Evolutionary conservation across 1,140 invertebrate genomes (phyloP), one percentile per base, ranked within the genome.

Genomic region (Penaeus vannamei): DNA sequence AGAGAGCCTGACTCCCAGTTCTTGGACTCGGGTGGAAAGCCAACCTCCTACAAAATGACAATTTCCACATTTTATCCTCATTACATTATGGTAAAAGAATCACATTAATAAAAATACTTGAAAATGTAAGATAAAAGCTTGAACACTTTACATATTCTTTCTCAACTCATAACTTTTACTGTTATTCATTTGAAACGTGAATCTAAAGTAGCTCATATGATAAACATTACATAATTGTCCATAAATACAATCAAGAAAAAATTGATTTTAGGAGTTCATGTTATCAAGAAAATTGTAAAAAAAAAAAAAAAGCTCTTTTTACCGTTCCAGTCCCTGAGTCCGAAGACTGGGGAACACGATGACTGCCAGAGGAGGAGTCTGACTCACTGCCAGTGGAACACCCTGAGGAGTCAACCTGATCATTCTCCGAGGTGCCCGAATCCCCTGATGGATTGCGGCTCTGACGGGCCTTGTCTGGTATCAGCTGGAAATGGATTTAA

Each of bases 241-340:
- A 53, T 53, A 17, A 53, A 53, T 17, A 17, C 53, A 53, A 53
- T 53, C 17, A 61, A 61, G 14, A 26, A 29, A 29, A 61, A 62
- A 0, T 32, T 62, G 61, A 0, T 83, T 60, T 26, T 23, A 26
- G 26, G 36, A 42, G 36, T 42, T 42, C 36, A 42, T 42, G 4
- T 42, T 42, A 42, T 42, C 36, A 42, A 42, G 36, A 7, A 42
- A 42, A 42, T 7, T 42, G 36, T 42, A 4, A 4, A n/a, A 19
- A 59, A 14, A 60, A 32, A n/a, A 22, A n/a, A 79, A 62, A 62
- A 32, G 23, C 20, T 22, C 29, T 26, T 8, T 1, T 87, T 84
- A 89, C 87, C 82, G 84, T 83, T 42, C 84, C 87, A 53, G 87
- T 89, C 36, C 87, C 87, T n/a, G 87, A 89, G 64, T 89, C 87